Percentiles rank a stretch among this genome's conserved stretches.
Conservation (phyloP, 2,888 invertebrate species). For the Bedellia somnulentella region DNA sequence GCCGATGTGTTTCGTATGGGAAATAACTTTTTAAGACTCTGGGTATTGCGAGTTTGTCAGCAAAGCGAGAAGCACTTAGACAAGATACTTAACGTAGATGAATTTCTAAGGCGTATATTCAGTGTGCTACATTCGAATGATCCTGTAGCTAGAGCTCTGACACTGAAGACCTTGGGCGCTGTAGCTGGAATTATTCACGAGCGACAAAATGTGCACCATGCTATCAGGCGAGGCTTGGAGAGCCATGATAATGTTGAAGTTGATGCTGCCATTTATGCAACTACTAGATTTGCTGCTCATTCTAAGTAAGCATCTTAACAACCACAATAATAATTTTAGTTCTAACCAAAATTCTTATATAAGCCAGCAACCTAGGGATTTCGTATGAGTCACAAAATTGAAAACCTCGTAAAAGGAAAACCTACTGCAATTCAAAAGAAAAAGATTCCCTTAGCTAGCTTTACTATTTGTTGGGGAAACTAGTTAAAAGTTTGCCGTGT, state of each 20-base stretch:
- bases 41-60: constrained; percentile 90
- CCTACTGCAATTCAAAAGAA: no score
- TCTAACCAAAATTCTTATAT: no score
- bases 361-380: no score
- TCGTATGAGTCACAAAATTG: no score
- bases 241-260: constrained; percentile 96
- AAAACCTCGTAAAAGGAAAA: no score
- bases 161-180: constrained; percentile 86
- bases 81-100: constrained; percentile 94
- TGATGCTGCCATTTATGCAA: constrained; percentile 93
- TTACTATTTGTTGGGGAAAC: no score
- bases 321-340: no score
- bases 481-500: no score
- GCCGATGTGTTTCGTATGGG: constrained; percentile 91
- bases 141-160: constrained; percentile 90
- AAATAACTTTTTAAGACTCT: constrained; percentile 88
- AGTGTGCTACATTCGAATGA: constrained; percentile 97
- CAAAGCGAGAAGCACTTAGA: constrained; percentile 95
- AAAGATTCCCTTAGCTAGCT: no score
- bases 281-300: constrained; percentile 91
- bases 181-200: constrained; percentile 93
- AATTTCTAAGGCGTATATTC: constrained; percentile 81
- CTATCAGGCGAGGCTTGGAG: constrained; percentile 86
- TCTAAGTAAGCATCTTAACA: constrained; percentile 80
- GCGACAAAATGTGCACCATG: constrained; percentile 92